These are phyloP conservation scores for Pelochelys cantorii DNA, from an alignment of 2,797 vertebrate species.

Conservation along the genomic window DNA sequence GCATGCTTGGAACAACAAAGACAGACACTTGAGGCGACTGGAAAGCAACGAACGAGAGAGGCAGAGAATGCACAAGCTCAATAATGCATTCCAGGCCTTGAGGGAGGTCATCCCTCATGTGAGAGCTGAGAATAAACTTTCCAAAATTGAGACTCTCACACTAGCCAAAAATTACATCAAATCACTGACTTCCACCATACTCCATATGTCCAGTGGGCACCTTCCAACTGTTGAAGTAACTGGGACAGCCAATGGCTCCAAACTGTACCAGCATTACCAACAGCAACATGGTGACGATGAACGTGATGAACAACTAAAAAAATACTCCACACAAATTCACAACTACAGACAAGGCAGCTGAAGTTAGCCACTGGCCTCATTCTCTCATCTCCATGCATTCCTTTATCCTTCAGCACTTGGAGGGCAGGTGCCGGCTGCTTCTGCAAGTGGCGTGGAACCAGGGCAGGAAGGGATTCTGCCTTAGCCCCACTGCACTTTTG, in stretches of 20 bases:
- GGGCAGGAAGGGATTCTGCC: too few relatives aligned
- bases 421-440: background rate
- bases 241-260: constrained; percentile 78
- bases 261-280: constrained; percentile 90
- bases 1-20: constrained; percentile 77
- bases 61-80: constrained; percentile 99
- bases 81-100: constrained; percentile 96
- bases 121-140: constrained; percentile 94
- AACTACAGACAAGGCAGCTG: constrained; percentile 87
- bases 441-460: too few relatives aligned
- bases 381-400: background rate
- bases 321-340: constrained; percentile 88
- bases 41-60: constrained; percentile 97
- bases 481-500: too few relatives aligned
- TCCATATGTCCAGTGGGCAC: constrained; percentile 91
- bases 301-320: constrained; percentile 85
- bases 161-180: constrained; percentile 99
- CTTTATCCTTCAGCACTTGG: background rate
- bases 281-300: constrained; percentile 87
- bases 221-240: constrained; percentile 81
- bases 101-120: constrained; percentile 96
- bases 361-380: background rate
- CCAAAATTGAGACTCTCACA: constrained; percentile 98
- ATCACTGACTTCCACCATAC: constrained; percentile 92
- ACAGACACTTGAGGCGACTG: constrained; percentile 88